These are phyloP conservation scores for Pyrochroa serraticornis DNA, from an alignment of 2,888 invertebrate genomes.

Conservation along the genomic window DNA sequence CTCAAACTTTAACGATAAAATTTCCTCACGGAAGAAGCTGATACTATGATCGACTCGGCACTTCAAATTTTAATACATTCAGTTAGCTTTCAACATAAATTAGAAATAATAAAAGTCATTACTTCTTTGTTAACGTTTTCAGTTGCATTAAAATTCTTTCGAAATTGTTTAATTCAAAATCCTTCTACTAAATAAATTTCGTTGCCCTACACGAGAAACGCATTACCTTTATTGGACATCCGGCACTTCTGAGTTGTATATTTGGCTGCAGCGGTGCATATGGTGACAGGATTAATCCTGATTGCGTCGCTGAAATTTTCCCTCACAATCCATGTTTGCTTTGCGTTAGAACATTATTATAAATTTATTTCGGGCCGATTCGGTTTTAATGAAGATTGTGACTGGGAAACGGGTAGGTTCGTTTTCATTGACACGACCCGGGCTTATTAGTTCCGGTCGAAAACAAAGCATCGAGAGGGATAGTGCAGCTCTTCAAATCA, in stretches of 20 bases:
- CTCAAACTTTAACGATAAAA: no score
- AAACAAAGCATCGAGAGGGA: constrained; percentile 34
- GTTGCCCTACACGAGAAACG: constrained; percentile 21
- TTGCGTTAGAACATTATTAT: constrained; percentile 9
- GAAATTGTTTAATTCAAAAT: constrained; percentile 15
- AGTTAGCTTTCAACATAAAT: no score
- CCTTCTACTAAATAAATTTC: not conserved
- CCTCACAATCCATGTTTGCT: not conserved
- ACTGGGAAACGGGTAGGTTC: constrained; percentile 8
- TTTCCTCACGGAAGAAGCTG: no score
- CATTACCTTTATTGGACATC: constrained; percentile 13
- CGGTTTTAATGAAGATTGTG: constrained; percentile 2
- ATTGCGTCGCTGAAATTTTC: constrained; percentile 10
- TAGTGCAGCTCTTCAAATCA: constrained; percentile 38
- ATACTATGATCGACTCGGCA: no score
- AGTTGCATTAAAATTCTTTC: constrained; percentile 7
- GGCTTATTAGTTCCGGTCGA: constrained; percentile 44
- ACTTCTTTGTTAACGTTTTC: no score
- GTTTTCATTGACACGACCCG: constrained; percentile 43
- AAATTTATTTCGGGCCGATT: constrained; percentile 5
- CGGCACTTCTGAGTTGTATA: constrained; percentile 6
- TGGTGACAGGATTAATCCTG: not conserved
- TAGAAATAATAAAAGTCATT: no score
- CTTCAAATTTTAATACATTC: no score
- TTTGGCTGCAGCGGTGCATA: constrained; percentile 16